Evolutionary conservation across 2,888 invertebrate genomes (phyloP), one percentile per base, ranked within the genome.

Genomic region (Autographa pulchrina): DNA sequence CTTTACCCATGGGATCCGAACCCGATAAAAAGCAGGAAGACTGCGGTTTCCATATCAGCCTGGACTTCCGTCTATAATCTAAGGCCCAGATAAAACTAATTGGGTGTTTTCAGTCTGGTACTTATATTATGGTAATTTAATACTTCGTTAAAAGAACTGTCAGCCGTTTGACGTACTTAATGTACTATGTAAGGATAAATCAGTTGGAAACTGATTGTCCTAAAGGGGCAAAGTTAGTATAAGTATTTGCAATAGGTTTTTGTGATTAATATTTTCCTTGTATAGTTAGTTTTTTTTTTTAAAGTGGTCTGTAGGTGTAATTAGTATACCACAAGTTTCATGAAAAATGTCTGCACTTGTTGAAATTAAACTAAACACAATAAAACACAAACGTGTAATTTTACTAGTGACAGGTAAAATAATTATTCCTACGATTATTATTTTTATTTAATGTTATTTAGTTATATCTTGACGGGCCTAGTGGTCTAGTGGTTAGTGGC

Each of bases 1-100:
- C 16, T 18, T 32, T 77, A 65, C 75, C 77, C 74, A 79, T 54
- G 77, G 85, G 83, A 77, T 70, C 60, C 77, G 61, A 16, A 38
- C 54, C 2, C 56, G 74, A 78, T 81, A 83, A 81, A 78, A 64
- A 59, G 75, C 85, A 84, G 85, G 85, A 85, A 75, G 85, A 62
- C 25, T 82, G 85, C 73, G 85, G 85, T 85, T 62, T 60, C 0
- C 0, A 14, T 85, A 84, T 85, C 84, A 65, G 60, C 8, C n/a
- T 48, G 9, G 14, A 38, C 72, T 81, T 80, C 82, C 85, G 80
- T 60, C 48, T 75, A 73, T 74, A 78, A 78, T 81, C 73, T 74
- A 73, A 71, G 60, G 72, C 62, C 2, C 56, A 66, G 82, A 83
- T 83, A 83, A 78, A 41, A 68, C 77, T 83, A 83, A 83, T 83